Evolutionary conservation across 2,797 vertebrate species (phyloP), one percentile per base, ranked within the genome.

Genomic region (Hephaestus fuliginosus): DNA sequence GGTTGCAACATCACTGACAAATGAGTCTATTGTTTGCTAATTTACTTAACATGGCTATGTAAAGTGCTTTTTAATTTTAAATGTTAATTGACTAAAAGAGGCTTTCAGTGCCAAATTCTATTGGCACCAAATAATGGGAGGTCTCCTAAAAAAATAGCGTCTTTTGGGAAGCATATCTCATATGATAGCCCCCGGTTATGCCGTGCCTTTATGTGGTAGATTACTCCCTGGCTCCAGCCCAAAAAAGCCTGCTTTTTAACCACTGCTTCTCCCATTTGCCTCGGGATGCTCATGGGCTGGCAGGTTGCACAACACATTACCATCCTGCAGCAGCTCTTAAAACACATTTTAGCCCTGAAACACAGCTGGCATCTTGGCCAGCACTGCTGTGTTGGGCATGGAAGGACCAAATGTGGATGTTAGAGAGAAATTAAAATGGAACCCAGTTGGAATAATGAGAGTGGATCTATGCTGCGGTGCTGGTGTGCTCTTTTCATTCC

Each of bases 201-300:
- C 92, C 89, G 56, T 74, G 87, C 81, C 89, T 93, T 93, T 92
- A 89, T 91, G 93, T 92, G 90, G 85, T 95, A 94, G 92, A 96
- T 95, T 95, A 91, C 89, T 90, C 91, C 74, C 93, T 96, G 95
- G 95, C 94, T 82, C 22, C 0, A 58, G 79, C 89, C 95, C 95
- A 96, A 89, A 91, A 94, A 94, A 91, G 82, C 90, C 87, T 95
- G 94, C 95, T 94, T 96, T 95, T 96, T 96, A 96, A 95, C 93
- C 94, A 95, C 93, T 94, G 95, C 88, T 95, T 95, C 92, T 93
- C 94, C 93, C 92, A 92, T 93, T 95, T 94, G 95, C 95, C 94
- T 94, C 85, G 41, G 93, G 94, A 95, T 89, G 92, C 88, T 92
- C 91, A 80, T 91, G 86, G 91, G 89, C 92, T 95, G 95, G 93